Evolutionary conservation across 2,113 vertebrate genomes (phyloP).

Genomic region (Pluvianellus socialis): DNA sequence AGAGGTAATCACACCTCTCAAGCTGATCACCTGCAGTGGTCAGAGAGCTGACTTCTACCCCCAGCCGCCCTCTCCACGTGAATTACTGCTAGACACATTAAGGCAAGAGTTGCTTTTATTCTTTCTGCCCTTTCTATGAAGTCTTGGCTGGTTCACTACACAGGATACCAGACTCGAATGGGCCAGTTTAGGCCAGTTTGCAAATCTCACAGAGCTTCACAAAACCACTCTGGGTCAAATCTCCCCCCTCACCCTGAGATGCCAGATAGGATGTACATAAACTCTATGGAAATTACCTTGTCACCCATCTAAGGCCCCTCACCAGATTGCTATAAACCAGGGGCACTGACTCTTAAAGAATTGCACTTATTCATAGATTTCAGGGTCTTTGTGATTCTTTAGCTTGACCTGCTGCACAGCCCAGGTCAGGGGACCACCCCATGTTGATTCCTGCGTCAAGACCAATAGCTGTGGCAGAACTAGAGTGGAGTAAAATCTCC

Average conservation of each 20-base stretch:
- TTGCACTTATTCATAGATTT: constrained; percentile 50
- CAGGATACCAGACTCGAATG: neutral
- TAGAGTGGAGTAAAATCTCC: neutral
- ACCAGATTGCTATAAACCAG: constrained; percentile 35
- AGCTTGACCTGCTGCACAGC: constrained; percentile 25
- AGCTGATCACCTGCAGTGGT: neutral
- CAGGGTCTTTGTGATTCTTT: constrained; percentile 44
- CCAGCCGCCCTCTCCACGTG: neutral
- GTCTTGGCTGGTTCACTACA: neutral
- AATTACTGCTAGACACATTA: neutral
- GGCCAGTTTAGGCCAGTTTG: neutral
- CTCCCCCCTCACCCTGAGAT: neutral
- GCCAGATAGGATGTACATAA: neutral
- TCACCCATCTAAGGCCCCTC: constrained; percentile 9
- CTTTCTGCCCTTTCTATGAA: neutral
- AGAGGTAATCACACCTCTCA: constrained; percentile 21
- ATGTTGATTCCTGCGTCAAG: neutral
- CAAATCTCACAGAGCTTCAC: neutral
- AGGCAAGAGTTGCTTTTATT: neutral
- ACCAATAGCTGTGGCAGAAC: neutral
- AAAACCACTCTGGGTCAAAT: neutral
- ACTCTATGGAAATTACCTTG: constrained; percentile 35
- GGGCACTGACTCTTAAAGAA: constrained; percentile 52
- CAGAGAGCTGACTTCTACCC: neutral
- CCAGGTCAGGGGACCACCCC: constrained; percentile 47